These are phyloP conservation scores for Sarcophaga carnaria DNA, from an alignment of 2,888 invertebrate genomes.

Conservation along the genomic window DNA sequence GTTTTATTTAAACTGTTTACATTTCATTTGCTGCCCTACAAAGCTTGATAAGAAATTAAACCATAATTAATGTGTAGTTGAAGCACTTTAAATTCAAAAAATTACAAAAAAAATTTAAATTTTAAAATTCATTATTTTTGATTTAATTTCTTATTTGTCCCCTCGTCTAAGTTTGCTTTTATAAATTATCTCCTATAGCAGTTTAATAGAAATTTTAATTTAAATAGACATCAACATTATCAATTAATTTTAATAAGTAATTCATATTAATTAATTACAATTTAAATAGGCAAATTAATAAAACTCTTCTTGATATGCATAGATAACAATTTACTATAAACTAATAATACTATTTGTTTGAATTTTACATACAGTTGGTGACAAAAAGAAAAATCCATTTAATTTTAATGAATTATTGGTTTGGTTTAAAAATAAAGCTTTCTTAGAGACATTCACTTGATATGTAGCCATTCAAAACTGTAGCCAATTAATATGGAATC, in stretches of 20 bases:
- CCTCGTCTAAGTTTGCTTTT: not conserved
- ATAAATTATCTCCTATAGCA: not conserved
- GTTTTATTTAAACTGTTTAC: constrained; percentile 12
- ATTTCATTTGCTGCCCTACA: constrained; percentile 1
- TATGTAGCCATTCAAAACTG: not conserved
- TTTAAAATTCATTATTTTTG: not conserved
- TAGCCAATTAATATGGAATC: not conserved
- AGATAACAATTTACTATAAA: constrained; percentile 65
- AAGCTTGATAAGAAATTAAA: constrained; percentile 27
- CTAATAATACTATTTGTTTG: constrained; percentile 62
- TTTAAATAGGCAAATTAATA: constrained; percentile 52
- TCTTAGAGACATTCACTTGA: not conserved
- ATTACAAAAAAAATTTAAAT: no score
- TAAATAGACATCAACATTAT: constrained; percentile 49
- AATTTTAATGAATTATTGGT: not conserved
- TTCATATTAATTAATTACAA: not conserved
- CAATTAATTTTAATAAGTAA: constrained; percentile 17
- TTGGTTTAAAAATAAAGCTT: not conserved
- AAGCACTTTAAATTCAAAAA: no score
- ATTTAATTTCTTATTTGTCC: constrained; percentile 8
- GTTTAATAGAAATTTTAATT: constrained; percentile 14
- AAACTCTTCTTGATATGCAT: constrained; percentile 65
- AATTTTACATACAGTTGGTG: constrained; percentile 59
- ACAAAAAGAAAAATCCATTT: constrained; percentile 38
- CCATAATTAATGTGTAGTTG: constrained; percentile 22